Evolutionary conservation across 2,888 invertebrate species (phyloP), one percentile per base, ranked within the genome.

Genomic region (Dioctria linearis): DNA sequence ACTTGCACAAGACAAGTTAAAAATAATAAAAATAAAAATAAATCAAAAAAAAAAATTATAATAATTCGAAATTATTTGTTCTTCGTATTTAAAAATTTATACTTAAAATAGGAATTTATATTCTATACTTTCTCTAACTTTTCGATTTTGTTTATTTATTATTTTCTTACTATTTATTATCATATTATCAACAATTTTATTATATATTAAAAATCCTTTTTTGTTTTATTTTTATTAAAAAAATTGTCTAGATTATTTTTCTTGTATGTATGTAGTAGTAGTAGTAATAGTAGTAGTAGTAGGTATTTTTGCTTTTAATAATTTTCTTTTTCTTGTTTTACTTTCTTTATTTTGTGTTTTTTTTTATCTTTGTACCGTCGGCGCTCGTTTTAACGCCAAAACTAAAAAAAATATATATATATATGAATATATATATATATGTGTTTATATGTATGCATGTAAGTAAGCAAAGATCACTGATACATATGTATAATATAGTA

Each of bases 351-450:
- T 8, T 4, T 51, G 39, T 43, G 11, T 43, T 49, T 49, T 69
- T 46, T 46, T 49, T 69, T 69, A 37, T 71, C 37, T 71, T 71
- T 71, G 71, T 71, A 71, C 71, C 71, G 54, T 71, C 71, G 71
- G 71, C 71, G 71, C 71, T 71, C 71, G 9, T 54, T 51, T 71
- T 71, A 71, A 71, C 67, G 67, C 67, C 67, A 71, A 71, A 51
- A 42, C 9, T 6, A 71, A 54, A 39, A 71, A 71, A 71, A 51
- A 71, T 3, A 25, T 25, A 25, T 25, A 25, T 25, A 25, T 25
- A 25, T 25, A 25, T n/a, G n/a, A n/a, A n/a, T 25, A 25, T 25
- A 2, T 2, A 25, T 25, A 25, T 25, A 25, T 25, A 25, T 25
- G 25, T 25, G 25, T 25, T 1, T 2, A 25, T 25, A 25, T 25